Evolutionary conservation across 2,888 invertebrate genomes (phyloP).

Genomic region (Drosophila prostipennis): DNA sequence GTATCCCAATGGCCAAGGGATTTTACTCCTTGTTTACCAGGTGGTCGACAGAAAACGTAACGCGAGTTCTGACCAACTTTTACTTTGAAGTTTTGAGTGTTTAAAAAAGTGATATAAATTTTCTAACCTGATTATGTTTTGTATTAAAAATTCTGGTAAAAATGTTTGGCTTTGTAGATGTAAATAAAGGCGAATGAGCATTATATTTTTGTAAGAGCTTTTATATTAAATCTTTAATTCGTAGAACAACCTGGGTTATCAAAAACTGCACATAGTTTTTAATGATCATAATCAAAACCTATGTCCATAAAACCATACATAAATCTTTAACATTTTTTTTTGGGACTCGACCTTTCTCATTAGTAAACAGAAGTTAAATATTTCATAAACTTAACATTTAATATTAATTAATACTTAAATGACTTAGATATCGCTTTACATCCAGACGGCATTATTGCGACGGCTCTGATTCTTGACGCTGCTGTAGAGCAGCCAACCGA

Average conservation of each 20-base stretch:
- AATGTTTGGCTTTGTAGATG: too few relatives aligned
- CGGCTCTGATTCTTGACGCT: slow-evolving; percentile 76
- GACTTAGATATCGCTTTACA: slow-evolving; percentile 52
- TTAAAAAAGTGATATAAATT: not conserved
- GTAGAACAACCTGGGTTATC: too few relatives aligned
- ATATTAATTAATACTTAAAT: slow-evolving; percentile 45
- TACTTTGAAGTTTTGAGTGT: slow-evolving; percentile 21
- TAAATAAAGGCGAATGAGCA: too few relatives aligned
- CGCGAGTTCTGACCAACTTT: not conserved
- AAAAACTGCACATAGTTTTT: too few relatives aligned
- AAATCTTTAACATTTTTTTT: too few relatives aligned
- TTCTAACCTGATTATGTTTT: not conserved
- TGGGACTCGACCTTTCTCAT: not conserved
- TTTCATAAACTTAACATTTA: slow-evolving; percentile 11
- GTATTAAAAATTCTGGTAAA: too few relatives aligned
- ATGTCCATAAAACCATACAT: too few relatives aligned
- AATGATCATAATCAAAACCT: too few relatives aligned
- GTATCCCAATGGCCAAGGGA: slow-evolving; percentile 2
- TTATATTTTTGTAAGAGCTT: too few relatives aligned
- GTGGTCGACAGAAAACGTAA: not conserved
- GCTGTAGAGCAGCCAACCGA: slow-evolving; percentile 74
- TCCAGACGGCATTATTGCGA: slow-evolving; percentile 78
- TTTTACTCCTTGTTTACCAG: not conserved
- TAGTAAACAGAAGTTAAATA: slow-evolving; percentile 7
- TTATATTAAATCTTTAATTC: too few relatives aligned